A percentile compares a stretch with the other conserved stretches of the same genome.
Conservation (phyloP, 2,797 vertebrate species). For the Acanthurus lineatus region DNA sequence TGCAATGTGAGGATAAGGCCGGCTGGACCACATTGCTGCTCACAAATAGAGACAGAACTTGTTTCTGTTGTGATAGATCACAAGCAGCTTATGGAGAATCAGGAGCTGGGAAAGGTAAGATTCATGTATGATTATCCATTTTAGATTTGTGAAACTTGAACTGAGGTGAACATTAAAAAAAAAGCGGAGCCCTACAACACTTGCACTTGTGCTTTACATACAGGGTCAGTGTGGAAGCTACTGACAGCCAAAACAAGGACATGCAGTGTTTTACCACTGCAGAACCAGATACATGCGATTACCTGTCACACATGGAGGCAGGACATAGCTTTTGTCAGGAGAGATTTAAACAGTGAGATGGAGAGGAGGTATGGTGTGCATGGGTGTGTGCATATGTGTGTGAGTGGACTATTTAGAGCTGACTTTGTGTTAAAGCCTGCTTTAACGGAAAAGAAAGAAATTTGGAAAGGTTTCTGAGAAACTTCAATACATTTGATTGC, state of each 20-base stretch:
- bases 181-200: neutral
- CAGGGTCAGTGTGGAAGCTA: neutral
- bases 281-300: slow-evolving; percentile 24
- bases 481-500: slow-evolving; percentile 18
- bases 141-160: neutral
- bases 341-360: slow-evolving; percentile 29
- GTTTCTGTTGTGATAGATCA: slow-evolving; percentile 22
- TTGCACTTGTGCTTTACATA: neutral
- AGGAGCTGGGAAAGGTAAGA: neutral
- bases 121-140: neutral
- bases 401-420: neutral
- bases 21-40: slow-evolving; percentile 28
- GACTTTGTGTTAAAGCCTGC: neutral
- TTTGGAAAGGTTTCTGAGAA: neutral
- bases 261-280: slow-evolving; percentile 7
- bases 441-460: neutral
- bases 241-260: slow-evolving; percentile 2
- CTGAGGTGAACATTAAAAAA: neutral
- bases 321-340: slow-evolving; percentile 40
- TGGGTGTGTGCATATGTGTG: neutral
- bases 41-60: slow-evolving; percentile 32
- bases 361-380: slow-evolving; percentile 6
- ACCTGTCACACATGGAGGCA: slow-evolving; percentile 30
- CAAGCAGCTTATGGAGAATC: slow-evolving; percentile 9
- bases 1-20: slow-evolving; percentile 45